These are phyloP conservation scores for Synodontis membranacea DNA, from an alignment of 2,113 vertebrate genomes.

Conservation along the genomic window DNA sequence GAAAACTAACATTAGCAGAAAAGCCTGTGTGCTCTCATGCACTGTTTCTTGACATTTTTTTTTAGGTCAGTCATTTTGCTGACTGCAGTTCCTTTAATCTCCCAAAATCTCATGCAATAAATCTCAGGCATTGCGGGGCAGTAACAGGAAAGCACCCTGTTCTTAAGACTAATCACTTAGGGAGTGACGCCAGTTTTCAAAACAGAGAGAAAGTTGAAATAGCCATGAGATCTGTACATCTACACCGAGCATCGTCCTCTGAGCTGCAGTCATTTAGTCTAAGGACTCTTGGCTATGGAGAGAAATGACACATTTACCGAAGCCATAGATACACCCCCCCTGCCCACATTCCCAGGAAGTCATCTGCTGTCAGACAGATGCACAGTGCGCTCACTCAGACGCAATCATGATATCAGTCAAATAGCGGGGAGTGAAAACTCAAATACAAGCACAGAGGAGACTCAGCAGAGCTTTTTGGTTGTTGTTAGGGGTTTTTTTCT, in stretches of 20 bases:
- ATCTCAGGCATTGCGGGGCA: conserved; percentile 21
- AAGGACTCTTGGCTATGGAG: conserved; percentile 54
- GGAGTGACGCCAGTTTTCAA: conserved; percentile 29
- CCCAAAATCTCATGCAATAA: conserved; percentile 34
- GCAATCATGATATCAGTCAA: conserved; percentile 61
- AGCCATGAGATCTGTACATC: conserved; percentile 22
- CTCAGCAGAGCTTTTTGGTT: conserved; percentile 49
- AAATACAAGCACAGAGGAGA: conserved; percentile 13
- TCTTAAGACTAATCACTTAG: conserved; percentile 34
- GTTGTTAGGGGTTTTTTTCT: conserved; percentile 12
- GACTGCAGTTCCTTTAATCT: conserved; percentile 40
- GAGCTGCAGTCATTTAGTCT: conserved; percentile 54
- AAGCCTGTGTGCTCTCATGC: not conserved
- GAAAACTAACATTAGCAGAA: not conserved
- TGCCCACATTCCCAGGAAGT: conserved; percentile 44
- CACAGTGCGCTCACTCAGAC: conserved; percentile 49
- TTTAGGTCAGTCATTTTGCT: conserved; percentile 22
- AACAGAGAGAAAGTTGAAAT: conserved; percentile 27
- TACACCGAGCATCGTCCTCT: conserved; percentile 21
- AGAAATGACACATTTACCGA: conserved; percentile 61
- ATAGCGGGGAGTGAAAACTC: conserved; percentile 29
- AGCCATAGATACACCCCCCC: conserved; percentile 46
- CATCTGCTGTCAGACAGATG: conserved; percentile 45
- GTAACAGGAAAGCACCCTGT: conserved; percentile 18
- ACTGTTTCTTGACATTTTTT: not conserved